phyloP scores from a whole-genome alignment of 2,113 vertebrate species.

The Garra rufa region DNA sequence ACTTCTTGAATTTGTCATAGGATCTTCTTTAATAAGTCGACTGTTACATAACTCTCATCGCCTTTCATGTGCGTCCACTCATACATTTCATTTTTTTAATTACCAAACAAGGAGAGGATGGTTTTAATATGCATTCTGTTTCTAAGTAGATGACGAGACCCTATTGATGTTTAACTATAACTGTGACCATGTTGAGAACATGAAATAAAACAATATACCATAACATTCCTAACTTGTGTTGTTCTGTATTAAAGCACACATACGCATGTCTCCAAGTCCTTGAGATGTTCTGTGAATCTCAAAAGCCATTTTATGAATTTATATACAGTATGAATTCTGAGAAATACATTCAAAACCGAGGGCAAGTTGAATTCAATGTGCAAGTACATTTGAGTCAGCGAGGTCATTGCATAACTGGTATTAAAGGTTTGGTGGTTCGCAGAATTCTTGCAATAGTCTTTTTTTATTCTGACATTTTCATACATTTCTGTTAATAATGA shows the following conservation, averaged over 20 bases:
- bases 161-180: constrained; percentile 90
- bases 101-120: constrained; percentile 76
- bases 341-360: not conserved
- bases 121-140: constrained; percentile 89
- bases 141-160: constrained; percentile 85
- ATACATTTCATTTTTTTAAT: constrained; percentile 67
- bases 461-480: not conserved
- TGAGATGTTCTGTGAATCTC: not conserved
- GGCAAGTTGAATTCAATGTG: not conserved
- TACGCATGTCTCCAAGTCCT: not conserved
- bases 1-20: constrained; percentile 71
- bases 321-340: not conserved
- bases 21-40: constrained; percentile 74
- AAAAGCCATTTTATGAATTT: not conserved
- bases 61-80: constrained; percentile 68
- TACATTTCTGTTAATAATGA: not conserved
- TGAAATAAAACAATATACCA: constrained; percentile 86
- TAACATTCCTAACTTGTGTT: constrained; percentile 70
- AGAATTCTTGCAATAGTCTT: constrained; percentile 6
- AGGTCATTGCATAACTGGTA: not conserved
- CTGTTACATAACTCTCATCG: constrained; percentile 73
- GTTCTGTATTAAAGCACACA: constrained; percentile 48
- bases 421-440: not conserved
- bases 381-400: not conserved
- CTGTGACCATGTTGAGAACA: constrained; percentile 91